Conservation (phyloP, 2,888 invertebrate genomes). For the Tryphoninae sp. region DNA sequence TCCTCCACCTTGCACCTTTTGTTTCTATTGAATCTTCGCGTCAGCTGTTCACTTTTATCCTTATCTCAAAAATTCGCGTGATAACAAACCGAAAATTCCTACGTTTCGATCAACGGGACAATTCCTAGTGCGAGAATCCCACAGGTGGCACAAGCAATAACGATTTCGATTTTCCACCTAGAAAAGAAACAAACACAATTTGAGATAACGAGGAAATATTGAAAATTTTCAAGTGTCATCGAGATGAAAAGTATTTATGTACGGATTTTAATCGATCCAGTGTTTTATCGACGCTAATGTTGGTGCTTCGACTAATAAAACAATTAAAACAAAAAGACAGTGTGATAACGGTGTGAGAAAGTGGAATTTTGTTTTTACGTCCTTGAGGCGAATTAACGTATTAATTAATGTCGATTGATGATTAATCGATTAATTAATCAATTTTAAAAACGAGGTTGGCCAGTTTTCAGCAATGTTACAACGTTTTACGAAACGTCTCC, state of each 20-base stretch:
- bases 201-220: not conserved
- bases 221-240: conserved; percentile 3
- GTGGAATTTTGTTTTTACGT: conserved; percentile 19
- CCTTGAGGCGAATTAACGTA: not conserved
- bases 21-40: conserved; percentile 7
- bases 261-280: conserved; percentile 32
- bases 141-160: conserved; percentile 16
- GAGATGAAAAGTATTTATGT: conserved; percentile 54
- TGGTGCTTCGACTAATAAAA: conserved; percentile 2
- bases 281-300: not conserved
- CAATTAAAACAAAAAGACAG: conserved; percentile 5
- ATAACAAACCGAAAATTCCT: not conserved
- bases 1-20: not conserved
- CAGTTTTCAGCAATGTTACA: conserved; percentile 17
- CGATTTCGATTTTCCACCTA: not conserved
- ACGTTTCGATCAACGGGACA: not conserved
- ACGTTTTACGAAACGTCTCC: conserved; percentile 18
- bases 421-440: conserved; percentile 18
- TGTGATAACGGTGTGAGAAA: conserved; percentile 27
- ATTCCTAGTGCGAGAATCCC: conserved; percentile 20
- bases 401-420: conserved; percentile 2
- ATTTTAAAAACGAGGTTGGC: not conserved
- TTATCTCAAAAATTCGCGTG: not conserved
- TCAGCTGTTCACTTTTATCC: conserved; percentile 24
- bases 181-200: not conserved